phyloP scores from a whole-genome alignment of 2,797 vertebrate genomes.

The Phataginus tetradactyla region DNA sequence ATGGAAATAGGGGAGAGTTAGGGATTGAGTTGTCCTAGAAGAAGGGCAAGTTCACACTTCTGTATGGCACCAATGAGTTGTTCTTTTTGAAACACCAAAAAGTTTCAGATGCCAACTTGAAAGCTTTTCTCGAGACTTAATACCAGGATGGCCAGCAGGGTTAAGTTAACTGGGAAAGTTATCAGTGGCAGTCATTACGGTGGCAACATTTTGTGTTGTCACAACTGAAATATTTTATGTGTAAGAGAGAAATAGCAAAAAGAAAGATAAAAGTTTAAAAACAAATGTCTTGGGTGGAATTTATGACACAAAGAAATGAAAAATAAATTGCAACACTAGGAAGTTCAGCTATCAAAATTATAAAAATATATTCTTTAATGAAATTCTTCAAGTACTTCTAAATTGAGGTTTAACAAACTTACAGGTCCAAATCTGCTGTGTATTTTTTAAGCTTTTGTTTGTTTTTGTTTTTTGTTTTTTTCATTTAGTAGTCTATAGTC shows the following conservation, averaged over 20 bases:
- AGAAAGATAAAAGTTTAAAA: neutral
- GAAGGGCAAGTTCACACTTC: neutral
- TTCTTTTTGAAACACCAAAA: neutral
- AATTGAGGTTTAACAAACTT: neutral
- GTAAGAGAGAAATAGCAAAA: neutral
- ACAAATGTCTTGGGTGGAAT: neutral
- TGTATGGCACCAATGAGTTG: neutral
- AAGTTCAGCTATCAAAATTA: neutral
- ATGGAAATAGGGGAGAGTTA: neutral
- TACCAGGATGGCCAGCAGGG: neutral
- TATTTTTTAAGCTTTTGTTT: neutral
- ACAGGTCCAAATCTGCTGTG: neutral
- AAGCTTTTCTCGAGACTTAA: neutral
- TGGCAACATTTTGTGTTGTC: neutral
- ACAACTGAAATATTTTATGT: neutral
- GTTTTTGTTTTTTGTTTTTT: neutral
- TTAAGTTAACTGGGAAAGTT: neutral
- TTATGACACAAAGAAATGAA: neutral
- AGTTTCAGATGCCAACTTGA: neutral
- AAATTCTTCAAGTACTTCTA: neutral
- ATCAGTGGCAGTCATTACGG: neutral
- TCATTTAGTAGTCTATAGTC: neutral
- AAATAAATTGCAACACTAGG: neutral
- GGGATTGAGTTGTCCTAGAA: neutral
- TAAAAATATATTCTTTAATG: neutral